Evolutionary conservation across 2,888 invertebrate genomes (phyloP).

Genomic region (Anorthoa munda): DNA sequence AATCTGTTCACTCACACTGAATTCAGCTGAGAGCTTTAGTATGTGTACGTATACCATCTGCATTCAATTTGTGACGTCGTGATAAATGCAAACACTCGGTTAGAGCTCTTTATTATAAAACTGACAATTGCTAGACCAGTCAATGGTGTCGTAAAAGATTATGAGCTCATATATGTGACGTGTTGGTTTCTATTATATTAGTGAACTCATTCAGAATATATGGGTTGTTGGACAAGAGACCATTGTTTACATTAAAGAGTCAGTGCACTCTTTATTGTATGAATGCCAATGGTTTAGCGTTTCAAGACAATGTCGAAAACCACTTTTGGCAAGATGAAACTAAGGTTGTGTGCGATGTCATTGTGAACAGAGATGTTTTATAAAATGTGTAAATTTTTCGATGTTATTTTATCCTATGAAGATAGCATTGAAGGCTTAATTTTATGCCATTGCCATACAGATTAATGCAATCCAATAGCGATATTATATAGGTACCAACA

Average conservation of each 20-base stretch:
- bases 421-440: no score
- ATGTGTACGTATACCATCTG: neutral
- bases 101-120: slow-evolving; percentile 15
- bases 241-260: neutral
- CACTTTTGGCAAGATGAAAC: neutral
- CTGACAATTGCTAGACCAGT: slow-evolving; percentile 23
- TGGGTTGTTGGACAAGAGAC: neutral
- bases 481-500: no score
- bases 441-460: no score
- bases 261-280: neutral
- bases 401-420: no score
- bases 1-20: neutral
- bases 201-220: slow-evolving; percentile 25
- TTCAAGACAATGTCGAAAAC: neutral
- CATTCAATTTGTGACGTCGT: slow-evolving; percentile 18
- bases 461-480: no score
- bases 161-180: slow-evolving; percentile 3
- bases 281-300: neutral
- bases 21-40: no score
- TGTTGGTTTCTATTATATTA: slow-evolving; percentile 9
- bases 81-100: slow-evolving; percentile 3
- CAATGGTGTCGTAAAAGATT: slow-evolving; percentile 17
- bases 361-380: neutral
- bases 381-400: no score
- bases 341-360: no score